Percentiles rank a stretch among this genome's conserved stretches.
phyloP scores from a whole-genome alignment of 2,888 invertebrate genomes.

The Orchestes rusci region DNA sequence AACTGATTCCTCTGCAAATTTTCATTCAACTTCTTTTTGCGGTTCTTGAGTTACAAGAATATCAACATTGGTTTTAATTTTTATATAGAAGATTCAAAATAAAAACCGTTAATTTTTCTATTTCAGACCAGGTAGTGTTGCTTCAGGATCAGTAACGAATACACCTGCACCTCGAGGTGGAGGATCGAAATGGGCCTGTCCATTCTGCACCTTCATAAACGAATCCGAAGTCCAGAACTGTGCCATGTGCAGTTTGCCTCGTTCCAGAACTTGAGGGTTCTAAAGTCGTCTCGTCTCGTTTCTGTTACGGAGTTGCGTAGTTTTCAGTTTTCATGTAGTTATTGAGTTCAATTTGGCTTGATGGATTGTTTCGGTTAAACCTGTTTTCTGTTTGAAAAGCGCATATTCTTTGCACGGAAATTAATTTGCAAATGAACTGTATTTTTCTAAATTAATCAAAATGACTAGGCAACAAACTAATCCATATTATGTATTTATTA shows the following conservation, averaged over 20 bases:
- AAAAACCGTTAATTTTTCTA: no score
- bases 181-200: conserved; percentile 76
- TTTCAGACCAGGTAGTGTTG: conserved; percentile 41
- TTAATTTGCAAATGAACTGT: no score
- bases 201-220: conserved; percentile 91
- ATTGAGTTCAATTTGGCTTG: not conserved
- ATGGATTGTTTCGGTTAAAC: not conserved
- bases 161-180: conserved; percentile 38
- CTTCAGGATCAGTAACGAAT: conserved; percentile 38
- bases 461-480: conserved; percentile 2
- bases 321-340: no score
- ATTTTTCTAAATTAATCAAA: conserved; percentile 17
- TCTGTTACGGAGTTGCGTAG: no score
- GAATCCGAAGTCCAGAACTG: conserved; percentile 65
- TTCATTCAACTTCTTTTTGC: no score
- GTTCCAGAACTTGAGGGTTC: no score
- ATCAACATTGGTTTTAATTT: no score
- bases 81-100: no score
- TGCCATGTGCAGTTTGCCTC: conserved; percentile 90
- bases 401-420: conserved; percentile 1
- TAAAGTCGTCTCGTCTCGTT: no score
- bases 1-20: no score
- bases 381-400: not conserved
- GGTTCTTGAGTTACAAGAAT: no score
- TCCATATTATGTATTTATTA: conserved; percentile 20